These are phyloP conservation scores for Zoanthus sociatus DNA, from an alignment of 92 coral and sea anemone species.

Conservation along the genomic window DNA sequence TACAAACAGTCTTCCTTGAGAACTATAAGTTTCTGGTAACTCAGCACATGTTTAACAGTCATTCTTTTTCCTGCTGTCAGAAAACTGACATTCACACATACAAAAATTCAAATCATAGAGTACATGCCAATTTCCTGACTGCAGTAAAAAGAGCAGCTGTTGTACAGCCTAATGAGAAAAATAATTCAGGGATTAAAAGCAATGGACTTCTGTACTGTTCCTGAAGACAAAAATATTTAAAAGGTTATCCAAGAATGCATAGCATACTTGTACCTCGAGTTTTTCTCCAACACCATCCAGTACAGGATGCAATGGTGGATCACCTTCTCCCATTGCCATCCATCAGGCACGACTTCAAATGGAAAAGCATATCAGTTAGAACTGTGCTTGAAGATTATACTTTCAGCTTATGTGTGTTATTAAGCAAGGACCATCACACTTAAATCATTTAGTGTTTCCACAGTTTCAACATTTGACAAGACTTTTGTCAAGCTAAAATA, in stretches of 20 bases:
- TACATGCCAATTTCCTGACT: not conserved
- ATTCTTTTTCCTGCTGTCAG: too few species aligned
- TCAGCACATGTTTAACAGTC: too few species aligned
- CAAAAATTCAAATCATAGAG: too few species aligned
- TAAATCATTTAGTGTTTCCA: not conserved
- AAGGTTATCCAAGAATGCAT: slow-evolving; percentile 27
- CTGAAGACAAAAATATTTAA: not conserved
- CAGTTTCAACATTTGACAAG: not conserved
- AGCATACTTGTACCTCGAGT: slow-evolving; percentile 32
- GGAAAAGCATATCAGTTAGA: slow-evolving; percentile 28
- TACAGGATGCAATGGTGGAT: slow-evolving; percentile 17
- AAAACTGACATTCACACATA: too few species aligned
- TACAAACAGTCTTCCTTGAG: too few species aligned
- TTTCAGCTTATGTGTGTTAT: not conserved
- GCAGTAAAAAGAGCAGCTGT: not conserved
- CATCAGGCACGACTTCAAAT: slow-evolving; percentile 34
- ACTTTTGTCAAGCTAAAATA: not conserved
- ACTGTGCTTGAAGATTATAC: not conserved
- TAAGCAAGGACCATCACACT: not conserved
- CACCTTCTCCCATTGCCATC: slow-evolving; percentile 20
- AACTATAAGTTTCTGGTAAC: too few species aligned
- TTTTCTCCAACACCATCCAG: slow-evolving; percentile 22
- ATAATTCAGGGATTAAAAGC: not conserved
- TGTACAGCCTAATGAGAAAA: not conserved
- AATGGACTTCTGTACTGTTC: not conserved